These are phyloP conservation scores for Ornithoptera priamus DNA, from an alignment of 2,888 invertebrate species.

Conservation along the genomic window DNA sequence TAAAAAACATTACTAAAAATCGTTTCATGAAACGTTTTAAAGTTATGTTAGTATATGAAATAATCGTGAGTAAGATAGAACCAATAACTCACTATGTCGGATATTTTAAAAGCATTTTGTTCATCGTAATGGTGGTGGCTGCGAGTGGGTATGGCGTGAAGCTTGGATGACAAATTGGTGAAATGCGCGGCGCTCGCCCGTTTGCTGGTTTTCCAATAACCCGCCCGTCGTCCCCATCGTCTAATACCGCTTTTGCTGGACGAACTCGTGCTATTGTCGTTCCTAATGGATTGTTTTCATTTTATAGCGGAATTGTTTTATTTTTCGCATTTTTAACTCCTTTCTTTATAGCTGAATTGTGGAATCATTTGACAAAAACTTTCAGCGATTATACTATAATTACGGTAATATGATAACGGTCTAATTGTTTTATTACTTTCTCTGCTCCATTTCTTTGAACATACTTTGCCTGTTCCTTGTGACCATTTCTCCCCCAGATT, in stretches of 20 bases:
- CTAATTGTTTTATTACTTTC: not conserved
- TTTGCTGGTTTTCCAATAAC: conserved; percentile 20
- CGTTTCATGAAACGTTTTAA: no score
- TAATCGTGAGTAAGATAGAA: not conserved
- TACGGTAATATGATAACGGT: no score
- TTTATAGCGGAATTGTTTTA: not conserved
- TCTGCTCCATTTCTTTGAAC: not conserved
- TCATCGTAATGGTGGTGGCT: conserved; percentile 1
- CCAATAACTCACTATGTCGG: conserved; percentile 15
- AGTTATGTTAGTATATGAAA: no score
- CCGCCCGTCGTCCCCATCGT: conserved; percentile 1
- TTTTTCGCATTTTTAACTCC: not conserved
- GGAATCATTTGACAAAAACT: not conserved
- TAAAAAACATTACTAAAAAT: no score
- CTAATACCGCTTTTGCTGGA: conserved; percentile 11
- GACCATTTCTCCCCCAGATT: no score
- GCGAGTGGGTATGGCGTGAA: conserved; percentile 15
- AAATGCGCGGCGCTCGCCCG: conserved; percentile 3
- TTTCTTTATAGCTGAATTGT: not conserved
- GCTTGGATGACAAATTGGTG: conserved; percentile 26
- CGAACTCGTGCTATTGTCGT: conserved; percentile 4
- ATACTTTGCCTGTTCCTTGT: not conserved
- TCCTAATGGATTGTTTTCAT: conserved; percentile 12
- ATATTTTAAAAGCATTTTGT: conserved; percentile 24
- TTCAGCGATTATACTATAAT: no score